A percentile compares a stretch with the other conserved stretches of the same genome.
Evolutionary conservation across 2,888 invertebrate species (phyloP).

Genomic region (Bombylius major): DNA sequence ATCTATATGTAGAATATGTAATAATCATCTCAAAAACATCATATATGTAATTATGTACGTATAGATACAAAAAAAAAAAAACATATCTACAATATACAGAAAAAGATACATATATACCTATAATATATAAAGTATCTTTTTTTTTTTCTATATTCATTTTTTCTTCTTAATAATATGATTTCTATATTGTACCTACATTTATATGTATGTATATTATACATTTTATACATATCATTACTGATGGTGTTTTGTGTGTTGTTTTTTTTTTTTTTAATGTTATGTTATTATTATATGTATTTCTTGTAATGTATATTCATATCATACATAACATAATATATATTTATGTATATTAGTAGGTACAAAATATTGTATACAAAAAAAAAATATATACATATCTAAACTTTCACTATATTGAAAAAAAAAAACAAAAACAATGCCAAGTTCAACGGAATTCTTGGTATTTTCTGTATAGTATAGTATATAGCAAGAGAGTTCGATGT

Average conservation of each 20-base stretch:
- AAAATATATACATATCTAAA: too few relatives aligned
- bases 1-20: not conserved
- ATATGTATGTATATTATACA: not conserved
- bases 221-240: too few relatives aligned
- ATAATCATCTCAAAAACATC: too few relatives aligned
- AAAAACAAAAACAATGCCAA: not conserved
- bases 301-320: not conserved
- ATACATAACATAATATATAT: not conserved
- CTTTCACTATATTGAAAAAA: too few relatives aligned
- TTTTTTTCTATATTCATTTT: too few relatives aligned
- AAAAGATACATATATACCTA: too few relatives aligned
- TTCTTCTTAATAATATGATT: too few relatives aligned
- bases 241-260: too few relatives aligned
- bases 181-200: not conserved
- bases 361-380: not conserved
- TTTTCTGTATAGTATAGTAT: not conserved
- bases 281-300: not conserved
- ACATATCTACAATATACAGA: too few relatives aligned
- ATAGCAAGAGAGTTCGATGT: not conserved
- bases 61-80: too few relatives aligned
- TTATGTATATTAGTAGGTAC: not conserved
- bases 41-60: too few relatives aligned
- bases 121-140: too few relatives aligned
- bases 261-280: not conserved
- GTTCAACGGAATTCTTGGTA: not conserved